phyloP scores from a whole-genome alignment of 2,113 vertebrate species.

The Lonchura striata region DNA sequence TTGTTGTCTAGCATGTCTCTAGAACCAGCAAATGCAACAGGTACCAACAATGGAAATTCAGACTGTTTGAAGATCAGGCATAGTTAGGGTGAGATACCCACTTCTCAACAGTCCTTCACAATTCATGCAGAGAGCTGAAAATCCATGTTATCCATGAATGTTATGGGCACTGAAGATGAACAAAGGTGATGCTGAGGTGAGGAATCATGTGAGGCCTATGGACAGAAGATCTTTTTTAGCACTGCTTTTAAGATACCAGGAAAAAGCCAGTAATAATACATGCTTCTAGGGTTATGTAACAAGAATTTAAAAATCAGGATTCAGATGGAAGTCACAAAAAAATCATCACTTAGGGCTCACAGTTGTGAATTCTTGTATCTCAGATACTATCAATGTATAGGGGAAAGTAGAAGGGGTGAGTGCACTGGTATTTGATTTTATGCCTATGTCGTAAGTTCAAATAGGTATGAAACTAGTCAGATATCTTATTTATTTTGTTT shows the following conservation, averaged over 20 bases:
- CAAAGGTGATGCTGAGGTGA: not conserved
- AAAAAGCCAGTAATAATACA: not conserved
- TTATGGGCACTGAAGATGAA: not conserved
- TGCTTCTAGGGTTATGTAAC: not conserved
- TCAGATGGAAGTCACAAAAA: not conserved
- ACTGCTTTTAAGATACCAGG: not conserved
- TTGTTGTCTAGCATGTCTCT: not conserved
- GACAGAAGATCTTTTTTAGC: not conserved
- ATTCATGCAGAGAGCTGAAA: not conserved
- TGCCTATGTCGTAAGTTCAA: not conserved
- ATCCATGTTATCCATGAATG: not conserved
- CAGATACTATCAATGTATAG: not conserved
- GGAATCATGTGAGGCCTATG: not conserved
- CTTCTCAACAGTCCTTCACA: not conserved
- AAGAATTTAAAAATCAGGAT: not conserved
- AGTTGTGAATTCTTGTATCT: not conserved
- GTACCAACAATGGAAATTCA: not conserved
- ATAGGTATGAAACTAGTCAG: not conserved
- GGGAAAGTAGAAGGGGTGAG: rapidly evolving
- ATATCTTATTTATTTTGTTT: not conserved
- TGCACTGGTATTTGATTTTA: not conserved
- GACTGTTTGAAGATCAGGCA: not conserved
- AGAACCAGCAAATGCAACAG: not conserved
- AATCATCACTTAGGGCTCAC: not conserved
- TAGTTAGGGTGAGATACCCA: not conserved